A percentile compares a stretch with the other conserved stretches of the same genome.
phyloP scores from a whole-genome alignment of 2,888 invertebrate genomes.

The Metallyticus violacea region DNA sequence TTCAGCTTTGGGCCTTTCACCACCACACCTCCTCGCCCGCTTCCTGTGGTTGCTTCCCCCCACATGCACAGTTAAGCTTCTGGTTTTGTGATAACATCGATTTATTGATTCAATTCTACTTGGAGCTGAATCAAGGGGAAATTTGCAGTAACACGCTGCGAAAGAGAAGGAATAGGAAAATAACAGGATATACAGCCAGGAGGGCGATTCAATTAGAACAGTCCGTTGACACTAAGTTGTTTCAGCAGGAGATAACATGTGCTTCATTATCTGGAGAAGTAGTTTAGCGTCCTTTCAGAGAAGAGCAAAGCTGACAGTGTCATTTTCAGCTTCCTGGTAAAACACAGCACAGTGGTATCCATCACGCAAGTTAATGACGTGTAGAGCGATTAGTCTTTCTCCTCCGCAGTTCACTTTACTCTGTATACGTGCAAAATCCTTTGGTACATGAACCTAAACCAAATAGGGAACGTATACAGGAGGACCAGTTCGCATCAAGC shows the following conservation, averaged over 20 bases:
- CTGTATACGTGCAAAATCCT: too few species aligned
- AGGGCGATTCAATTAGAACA: not conserved
- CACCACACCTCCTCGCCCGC: not conserved
- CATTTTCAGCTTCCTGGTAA: too few species aligned
- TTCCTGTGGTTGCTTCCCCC: not conserved
- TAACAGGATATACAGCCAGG: not conserved
- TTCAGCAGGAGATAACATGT: not conserved
- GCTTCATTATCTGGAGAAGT: not conserved
- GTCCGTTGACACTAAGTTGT: not conserved
- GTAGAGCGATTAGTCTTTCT: too few species aligned
- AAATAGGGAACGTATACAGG: too few species aligned
- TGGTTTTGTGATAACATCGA: not conserved
- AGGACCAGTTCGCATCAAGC: too few species aligned
- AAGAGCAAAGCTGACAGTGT: not conserved
- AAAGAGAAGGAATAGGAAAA: not conserved
- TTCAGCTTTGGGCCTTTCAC: too few species aligned
- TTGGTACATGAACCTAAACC: too few species aligned
- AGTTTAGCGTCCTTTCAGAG: not conserved
- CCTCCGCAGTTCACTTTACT: too few species aligned
- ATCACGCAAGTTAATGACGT: too few species aligned
- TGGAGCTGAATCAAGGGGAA: not conserved
- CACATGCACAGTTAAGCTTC: not conserved
- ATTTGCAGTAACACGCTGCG: not conserved
- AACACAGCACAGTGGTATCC: too few species aligned
- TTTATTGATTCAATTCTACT: slow-evolving; percentile 12